Evolutionary conservation across 2,113 vertebrate genomes (phyloP).

Genomic region (Nibea albiflora): DNA sequence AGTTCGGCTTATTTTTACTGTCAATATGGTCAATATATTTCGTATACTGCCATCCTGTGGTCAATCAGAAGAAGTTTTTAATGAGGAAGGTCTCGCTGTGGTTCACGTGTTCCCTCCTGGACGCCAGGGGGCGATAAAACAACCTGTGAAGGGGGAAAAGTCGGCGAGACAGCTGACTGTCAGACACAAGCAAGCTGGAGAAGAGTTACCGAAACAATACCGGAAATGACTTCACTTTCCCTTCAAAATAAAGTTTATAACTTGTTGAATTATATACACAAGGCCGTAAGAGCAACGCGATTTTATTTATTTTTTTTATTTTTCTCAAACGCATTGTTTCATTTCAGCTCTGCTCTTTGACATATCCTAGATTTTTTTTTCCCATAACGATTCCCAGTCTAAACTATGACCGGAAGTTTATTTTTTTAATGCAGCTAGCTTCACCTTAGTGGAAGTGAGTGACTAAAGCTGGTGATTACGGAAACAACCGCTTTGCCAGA

Average conservation of each 20-base stretch:
- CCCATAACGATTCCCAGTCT: neutral
- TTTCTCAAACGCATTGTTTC: accelerated
- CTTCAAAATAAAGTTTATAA: constrained; percentile 19
- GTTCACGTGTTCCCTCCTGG: neutral
- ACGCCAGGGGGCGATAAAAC: constrained; percentile 27
- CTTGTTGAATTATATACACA: neutral
- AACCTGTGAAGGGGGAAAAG: neutral
- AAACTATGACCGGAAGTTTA: constrained; percentile 19
- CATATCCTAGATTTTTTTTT: accelerated
- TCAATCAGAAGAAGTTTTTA: neutral
- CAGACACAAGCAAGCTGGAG: neutral
- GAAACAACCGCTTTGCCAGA: constrained; percentile 56
- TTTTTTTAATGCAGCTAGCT: accelerated
- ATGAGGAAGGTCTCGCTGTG: neutral
- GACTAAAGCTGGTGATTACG: constrained; percentile 34
- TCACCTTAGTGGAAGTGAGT: neutral
- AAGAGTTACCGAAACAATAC: accelerated
- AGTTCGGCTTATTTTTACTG: neutral
- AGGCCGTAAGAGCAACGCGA: accelerated
- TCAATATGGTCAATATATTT: neutral
- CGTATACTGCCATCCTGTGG: constrained; percentile 56
- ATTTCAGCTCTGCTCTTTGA: neutral
- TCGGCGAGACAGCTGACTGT: constrained; percentile 7
- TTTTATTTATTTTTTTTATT: accelerated
- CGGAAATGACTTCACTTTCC: accelerated